Percentiles rank a stretch among this genome's conserved stretches.
phyloP scores from a whole-genome alignment of 2,113 vertebrate genomes.

The Catharus bicknelli region DNA sequence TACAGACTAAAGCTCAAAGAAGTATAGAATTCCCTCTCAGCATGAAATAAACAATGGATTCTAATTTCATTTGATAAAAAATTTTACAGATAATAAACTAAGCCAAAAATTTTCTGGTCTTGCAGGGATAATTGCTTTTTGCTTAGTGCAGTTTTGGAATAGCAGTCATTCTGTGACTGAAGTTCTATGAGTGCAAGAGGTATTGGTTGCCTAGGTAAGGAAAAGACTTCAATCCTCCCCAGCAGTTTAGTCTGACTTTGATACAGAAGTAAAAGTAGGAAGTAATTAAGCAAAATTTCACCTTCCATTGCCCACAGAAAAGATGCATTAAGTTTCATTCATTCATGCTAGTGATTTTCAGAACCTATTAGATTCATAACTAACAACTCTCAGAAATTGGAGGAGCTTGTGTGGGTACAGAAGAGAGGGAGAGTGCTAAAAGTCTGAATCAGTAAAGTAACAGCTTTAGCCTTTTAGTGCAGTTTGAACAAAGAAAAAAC shows the following conservation, averaged over 20 bases:
- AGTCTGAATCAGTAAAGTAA: neutral
- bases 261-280: neutral
- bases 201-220: neutral
- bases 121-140: neutral
- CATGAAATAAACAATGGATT: neutral
- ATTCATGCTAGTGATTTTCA: neutral
- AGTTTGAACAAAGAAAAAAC: neutral
- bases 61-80: neutral
- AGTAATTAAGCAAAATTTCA: neutral
- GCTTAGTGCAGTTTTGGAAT: neutral
- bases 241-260: neutral
- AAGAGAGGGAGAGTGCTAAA: neutral
- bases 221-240: neutral
- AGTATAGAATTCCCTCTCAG: neutral
- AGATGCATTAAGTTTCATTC: neutral
- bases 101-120: neutral
- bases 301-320: neutral
- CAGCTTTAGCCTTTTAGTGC: neutral
- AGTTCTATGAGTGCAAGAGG: neutral
- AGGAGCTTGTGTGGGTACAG: neutral
- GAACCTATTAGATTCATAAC: neutral
- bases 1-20: neutral
- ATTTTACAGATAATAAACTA: neutral
- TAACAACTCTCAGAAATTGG: neutral
- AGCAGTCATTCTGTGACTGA: neutral